These are phyloP conservation scores for Sphaerophoria taeniata DNA, from an alignment of 2,888 invertebrate species.

Conservation along the genomic window DNA sequence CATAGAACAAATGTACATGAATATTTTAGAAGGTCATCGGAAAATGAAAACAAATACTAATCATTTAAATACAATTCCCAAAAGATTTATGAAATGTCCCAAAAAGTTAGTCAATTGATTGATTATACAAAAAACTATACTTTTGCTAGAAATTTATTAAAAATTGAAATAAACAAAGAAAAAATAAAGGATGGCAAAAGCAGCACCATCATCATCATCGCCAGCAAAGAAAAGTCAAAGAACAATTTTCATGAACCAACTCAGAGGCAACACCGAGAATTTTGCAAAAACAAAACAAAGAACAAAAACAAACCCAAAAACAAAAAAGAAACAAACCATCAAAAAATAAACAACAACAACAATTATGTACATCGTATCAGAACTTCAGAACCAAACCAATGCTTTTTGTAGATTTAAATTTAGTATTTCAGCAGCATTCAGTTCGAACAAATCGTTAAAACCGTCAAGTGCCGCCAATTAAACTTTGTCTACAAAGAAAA, in stretches of 20 bases:
- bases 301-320: neutral
- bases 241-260: conserved; percentile 54
- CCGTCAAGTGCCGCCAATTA: conserved; percentile 53
- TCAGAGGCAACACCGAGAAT: conserved; percentile 54
- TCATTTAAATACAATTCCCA: conserved; percentile 4
- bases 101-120: conserved; percentile 68
- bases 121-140: conserved; percentile 62
- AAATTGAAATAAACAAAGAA: conserved; percentile 54
- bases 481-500: conserved; percentile 30
- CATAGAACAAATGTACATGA: conserved; percentile 18
- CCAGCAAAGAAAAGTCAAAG: conserved; percentile 31
- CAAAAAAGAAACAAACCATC: neutral
- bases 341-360: neutral
- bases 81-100: conserved; percentile 23
- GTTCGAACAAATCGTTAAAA: conserved; percentile 81
- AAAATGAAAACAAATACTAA: conserved; percentile 39
- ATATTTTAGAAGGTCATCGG: conserved; percentile 51
- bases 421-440: conserved; percentile 83
- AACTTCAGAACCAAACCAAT: conserved; percentile 69
- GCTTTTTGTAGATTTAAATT: conserved; percentile 80
- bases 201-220: conserved; percentile 23
- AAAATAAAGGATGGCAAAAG: conserved; percentile 64
- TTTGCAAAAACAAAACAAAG: conserved; percentile 56
- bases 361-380: conserved; percentile 64
- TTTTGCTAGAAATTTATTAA: neutral